Evolutionary conservation across 1,140 invertebrate species (phyloP), one percentile per base, ranked within the genome.

Genomic region (Aphelinus certus): DNA sequence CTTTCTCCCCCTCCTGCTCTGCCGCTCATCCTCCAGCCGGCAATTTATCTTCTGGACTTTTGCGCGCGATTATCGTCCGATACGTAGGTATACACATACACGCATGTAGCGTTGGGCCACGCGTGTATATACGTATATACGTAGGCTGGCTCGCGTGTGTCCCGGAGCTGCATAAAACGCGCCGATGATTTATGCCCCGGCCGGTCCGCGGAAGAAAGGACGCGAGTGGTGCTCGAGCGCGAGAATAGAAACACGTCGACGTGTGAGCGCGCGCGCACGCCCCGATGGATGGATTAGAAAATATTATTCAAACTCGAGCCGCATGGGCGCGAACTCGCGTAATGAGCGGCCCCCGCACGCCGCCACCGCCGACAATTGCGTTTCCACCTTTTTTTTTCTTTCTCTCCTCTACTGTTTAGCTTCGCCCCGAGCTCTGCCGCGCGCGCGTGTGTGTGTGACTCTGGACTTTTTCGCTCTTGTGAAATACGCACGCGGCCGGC

Each of bases 291-390:
- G 64, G 64, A 73, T 73, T 73, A 68, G 72, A 68, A 73, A 73
- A 68, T 73, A 61, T 67, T 73, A 73, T 73, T 73, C 65, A 68
- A 61, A 68, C 55, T 47, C 67, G 63, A 56, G 1, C 26, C 26
- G 26, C 26, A 26, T 26, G 26, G 45, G 1, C 1, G 47, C 3
- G 57, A 2, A 7, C 46, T 45, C 26, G 26, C 53, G 57, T 26
- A 69, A 60, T 10, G 64, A 67, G 49, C 46, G 43, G 10, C 7
- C 49, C 26, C 26, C 26, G 26, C 26, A 26, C 26, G n/a, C 49
- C 3, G 49, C 3, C 49, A 26, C 0, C 53, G 3, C 10, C 2
- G 9, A 67, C 65, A 67, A 67, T 67, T 67, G 51, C 47, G 49
- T 56, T 67, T 57, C 42, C 45, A 10, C 61, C 43, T 48, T 10